Conservation (phyloP, 2,888 invertebrate species). For the Dasysyrphus tricinctus region DNA sequence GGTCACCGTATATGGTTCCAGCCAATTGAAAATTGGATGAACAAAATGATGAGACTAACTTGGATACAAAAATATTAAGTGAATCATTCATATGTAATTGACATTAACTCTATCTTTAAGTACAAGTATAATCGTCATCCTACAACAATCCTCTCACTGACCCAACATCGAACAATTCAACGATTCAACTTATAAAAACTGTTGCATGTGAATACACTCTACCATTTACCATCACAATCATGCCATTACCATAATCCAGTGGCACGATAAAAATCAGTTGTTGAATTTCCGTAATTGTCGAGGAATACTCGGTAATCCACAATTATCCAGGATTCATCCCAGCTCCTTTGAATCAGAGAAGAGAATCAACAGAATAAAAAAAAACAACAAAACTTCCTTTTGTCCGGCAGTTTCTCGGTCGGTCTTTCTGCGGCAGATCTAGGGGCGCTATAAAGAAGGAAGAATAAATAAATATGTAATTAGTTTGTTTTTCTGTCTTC, state of each 20-base stretch:
- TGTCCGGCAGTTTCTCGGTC: constrained; percentile 30
- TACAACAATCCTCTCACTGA: constrained; percentile 28
- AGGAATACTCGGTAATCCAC: constrained; percentile 73
- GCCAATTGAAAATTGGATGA: no score
- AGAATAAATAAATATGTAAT: constrained; percentile 71
- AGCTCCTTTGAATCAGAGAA: constrained; percentile 33
- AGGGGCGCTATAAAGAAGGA: constrained; percentile 36
- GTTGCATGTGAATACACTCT: constrained; percentile 56
- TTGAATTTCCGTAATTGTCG: constrained; percentile 73
- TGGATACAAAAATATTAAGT: neutral
- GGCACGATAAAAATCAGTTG: constrained; percentile 74
- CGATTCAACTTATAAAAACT: constrained; percentile 48
- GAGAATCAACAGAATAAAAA: constrained; percentile 33
- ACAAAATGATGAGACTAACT: no score
- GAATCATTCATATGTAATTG: constrained; percentile 8
- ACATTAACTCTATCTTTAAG: constrained; percentile 13
- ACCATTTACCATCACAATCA: constrained; percentile 24
- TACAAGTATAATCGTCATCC: constrained; percentile 22
- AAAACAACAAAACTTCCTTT: constrained; percentile 32
- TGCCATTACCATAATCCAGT: constrained; percentile 73
- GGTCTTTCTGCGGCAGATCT: constrained; percentile 3
- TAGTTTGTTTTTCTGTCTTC: constrained; percentile 73
- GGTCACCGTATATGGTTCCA: no score
- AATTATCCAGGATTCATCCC: constrained; percentile 68
- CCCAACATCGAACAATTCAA: constrained; percentile 27